phyloP scores from a whole-genome alignment of 37 sponge, comb jelly and placozoan species.

The Amphimedon queenslandica region DNA sequence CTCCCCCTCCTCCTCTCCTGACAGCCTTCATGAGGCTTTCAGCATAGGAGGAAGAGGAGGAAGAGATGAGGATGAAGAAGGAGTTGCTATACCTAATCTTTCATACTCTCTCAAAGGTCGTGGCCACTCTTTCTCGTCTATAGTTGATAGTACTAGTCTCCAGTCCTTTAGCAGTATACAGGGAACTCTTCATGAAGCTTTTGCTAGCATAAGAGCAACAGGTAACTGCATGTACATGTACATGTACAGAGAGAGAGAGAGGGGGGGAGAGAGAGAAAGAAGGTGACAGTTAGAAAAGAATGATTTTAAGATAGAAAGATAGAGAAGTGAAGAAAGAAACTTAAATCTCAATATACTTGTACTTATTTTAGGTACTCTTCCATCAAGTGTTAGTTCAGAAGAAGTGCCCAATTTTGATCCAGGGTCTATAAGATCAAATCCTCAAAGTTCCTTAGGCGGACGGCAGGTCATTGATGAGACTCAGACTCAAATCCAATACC shows the following conservation, averaged over 20 bases:
- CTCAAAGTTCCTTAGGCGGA: no score
- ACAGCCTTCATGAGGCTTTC: background rate
- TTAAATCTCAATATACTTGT: no score
- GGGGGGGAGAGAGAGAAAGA: background rate
- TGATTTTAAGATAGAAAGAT: background rate
- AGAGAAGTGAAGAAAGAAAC: background rate
- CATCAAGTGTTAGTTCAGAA: no score
- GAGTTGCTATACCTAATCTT: no score
- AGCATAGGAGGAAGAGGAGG: background rate
- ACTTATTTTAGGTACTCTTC: no score
- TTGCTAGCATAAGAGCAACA: background rate
- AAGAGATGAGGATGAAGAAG: background rate
- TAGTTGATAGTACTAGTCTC: background rate
- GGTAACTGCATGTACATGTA: background rate
- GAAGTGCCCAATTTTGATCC: no score
- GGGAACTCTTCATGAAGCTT: background rate
- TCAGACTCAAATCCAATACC: slow-evolving; percentile 25
- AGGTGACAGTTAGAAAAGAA: background rate
- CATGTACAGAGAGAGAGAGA: background rate
- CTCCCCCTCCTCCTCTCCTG: background rate
- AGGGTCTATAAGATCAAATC: no score
- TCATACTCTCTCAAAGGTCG: background rate
- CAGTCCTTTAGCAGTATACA: background rate
- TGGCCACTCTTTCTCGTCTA: background rate
- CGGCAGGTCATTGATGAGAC: no score